These are phyloP conservation scores for Nemotelus pantherinus DNA, from an alignment of 2,888 invertebrate species.

Conservation along the genomic window DNA sequence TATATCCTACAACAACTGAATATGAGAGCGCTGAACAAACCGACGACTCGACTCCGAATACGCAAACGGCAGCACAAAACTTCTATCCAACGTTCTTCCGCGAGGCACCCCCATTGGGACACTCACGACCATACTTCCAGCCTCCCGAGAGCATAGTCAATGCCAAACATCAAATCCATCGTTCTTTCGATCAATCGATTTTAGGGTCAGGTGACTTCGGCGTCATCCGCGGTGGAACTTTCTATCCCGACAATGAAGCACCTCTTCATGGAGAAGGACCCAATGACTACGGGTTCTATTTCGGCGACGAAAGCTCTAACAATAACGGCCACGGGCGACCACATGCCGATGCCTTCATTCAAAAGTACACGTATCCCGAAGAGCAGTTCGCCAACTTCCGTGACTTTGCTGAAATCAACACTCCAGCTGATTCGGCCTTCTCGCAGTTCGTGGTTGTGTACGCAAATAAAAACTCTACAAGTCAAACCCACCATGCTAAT, in stretches of 20 bases:
- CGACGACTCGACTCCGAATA: slow-evolving; percentile 56
- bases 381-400: slow-evolving; percentile 91
- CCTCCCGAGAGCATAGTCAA: slow-evolving; percentile 70
- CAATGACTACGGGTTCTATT: slow-evolving; percentile 69
- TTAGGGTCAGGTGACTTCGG: slow-evolving; percentile 88
- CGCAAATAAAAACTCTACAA: slow-evolving; percentile 80
- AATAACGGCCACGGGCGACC: slow-evolving; percentile 79
- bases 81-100: slow-evolving; percentile 84
- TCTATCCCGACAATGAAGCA: slow-evolving; percentile 79
- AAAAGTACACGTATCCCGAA: slow-evolving; percentile 76
- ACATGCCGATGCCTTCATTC: slow-evolving; percentile 71
- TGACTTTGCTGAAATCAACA: slow-evolving; percentile 90
- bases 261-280: slow-evolving; percentile 67
- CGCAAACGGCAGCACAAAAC: slow-evolving; percentile 70
- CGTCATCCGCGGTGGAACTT: slow-evolving; percentile 86
- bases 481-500: slow-evolving; percentile 58
- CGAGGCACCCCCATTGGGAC: slow-evolving; percentile 69
- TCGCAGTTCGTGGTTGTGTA: slow-evolving; percentile 87
- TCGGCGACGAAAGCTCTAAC: slow-evolving; percentile 60
- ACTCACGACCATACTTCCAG: slow-evolving; percentile 71
- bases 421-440: slow-evolving; percentile 82
- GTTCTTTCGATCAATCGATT: slow-evolving; percentile 70
- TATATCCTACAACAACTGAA: slow-evolving; percentile 56
- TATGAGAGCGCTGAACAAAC: slow-evolving; percentile 40
- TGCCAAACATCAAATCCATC: slow-evolving; percentile 62